These are phyloP conservation scores for Anomalospiza imberbis DNA, from an alignment of 2,797 vertebrate species.

Conservation along the genomic window DNA sequence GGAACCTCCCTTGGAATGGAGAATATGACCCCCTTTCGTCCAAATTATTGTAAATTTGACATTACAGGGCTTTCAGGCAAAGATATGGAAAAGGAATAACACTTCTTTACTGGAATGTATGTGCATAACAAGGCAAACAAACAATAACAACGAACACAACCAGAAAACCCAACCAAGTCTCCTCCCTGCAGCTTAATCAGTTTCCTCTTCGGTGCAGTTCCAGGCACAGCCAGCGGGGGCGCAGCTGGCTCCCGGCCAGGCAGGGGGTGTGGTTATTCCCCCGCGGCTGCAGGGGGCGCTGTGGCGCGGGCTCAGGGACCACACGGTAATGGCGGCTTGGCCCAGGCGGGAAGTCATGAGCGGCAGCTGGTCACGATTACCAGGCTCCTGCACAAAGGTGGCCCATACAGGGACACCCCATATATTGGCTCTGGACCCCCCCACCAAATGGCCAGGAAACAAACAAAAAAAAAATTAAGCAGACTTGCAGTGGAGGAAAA, in stretches of 20 bases:
- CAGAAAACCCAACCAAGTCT: fast-evolving
- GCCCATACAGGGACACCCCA: fast-evolving
- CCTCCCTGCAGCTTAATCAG: fast-evolving
- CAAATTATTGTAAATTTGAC: not conserved
- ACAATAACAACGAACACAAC: not conserved
- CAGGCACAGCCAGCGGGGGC: not conserved
- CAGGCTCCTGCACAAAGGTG: fast-evolving
- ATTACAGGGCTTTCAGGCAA: not conserved
- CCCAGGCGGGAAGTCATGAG: fast-evolving
- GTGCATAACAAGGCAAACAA: not conserved
- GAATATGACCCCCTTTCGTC: not conserved
- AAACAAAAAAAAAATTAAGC: not conserved
- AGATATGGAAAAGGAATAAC: no score
- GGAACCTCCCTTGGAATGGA: not conserved
- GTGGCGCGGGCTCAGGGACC: fast-evolving
- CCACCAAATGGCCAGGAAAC: fast-evolving
- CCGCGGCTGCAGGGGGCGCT: not conserved
- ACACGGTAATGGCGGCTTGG: fast-evolving
- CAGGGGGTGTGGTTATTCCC: not conserved
- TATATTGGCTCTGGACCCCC: fast-evolving
- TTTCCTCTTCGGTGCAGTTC: not conserved
- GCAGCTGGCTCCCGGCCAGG: not conserved
- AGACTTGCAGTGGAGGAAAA: not conserved
- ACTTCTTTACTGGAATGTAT: not conserved
- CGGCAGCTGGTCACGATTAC: fast-evolving